Evolutionary conservation across 2,888 invertebrate genomes (phyloP).

Genomic region (Eurois occulta): DNA sequence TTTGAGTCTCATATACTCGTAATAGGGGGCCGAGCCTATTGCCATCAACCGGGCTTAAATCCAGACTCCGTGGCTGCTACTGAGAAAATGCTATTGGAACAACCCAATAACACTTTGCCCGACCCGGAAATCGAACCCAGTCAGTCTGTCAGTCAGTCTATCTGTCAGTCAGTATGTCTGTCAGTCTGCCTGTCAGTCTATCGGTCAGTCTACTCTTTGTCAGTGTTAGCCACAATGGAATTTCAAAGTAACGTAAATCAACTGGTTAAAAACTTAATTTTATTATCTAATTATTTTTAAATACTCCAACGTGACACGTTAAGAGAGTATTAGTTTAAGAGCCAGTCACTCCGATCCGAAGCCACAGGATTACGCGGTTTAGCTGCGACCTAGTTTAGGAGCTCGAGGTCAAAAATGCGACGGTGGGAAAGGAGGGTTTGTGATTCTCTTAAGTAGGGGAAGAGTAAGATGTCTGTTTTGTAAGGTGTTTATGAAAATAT

Average conservation of each 20-base stretch:
- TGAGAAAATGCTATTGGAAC: no score
- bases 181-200: no score
- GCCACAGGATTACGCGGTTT: conserved; percentile 61
- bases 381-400: conserved; percentile 56
- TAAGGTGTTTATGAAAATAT: background rate
- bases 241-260: background rate
- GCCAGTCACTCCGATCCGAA: conserved; percentile 53
- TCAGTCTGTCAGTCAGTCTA: no score
- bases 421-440: background rate
- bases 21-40: no score
- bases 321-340: conserved; percentile 53
- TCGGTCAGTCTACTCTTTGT: no score
- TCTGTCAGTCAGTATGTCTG: no score
- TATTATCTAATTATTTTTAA: conserved; percentile 34
- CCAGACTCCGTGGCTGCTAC: no score
- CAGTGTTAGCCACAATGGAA: no score
- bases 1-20: no score
- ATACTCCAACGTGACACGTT: conserved; percentile 34
- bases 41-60: no score
- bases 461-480: background rate
- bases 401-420: conserved; percentile 52
- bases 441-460: background rate
- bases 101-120: no score
- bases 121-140: no score
- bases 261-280: background rate